A percentile compares a stretch with the other conserved stretches of the same genome.
These are phyloP conservation scores for Nasonia longicornis DNA, from an alignment of 1,140 invertebrate species.

Conservation along the genomic window DNA sequence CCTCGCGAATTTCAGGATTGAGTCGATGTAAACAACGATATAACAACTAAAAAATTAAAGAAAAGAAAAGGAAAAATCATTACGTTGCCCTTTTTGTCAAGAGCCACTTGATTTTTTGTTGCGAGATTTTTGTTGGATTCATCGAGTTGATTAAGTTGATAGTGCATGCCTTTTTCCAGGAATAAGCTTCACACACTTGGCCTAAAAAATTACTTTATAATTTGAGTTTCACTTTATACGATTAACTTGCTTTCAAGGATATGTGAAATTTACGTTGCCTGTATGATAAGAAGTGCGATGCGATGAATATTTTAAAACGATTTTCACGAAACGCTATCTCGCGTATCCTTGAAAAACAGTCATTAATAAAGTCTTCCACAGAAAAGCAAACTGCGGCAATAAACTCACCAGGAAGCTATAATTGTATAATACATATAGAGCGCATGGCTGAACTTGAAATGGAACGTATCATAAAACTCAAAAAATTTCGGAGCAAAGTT, in stretches of 20 bases:
- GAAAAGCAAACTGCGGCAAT: conserved; percentile 15
- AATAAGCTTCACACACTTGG: conserved; percentile 22
- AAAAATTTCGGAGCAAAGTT: conserved; percentile 23
- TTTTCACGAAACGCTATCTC: neutral
- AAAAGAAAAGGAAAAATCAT: conserved; percentile 4
- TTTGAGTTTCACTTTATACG: conserved; percentile 6
- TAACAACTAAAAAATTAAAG: conserved; percentile 35
- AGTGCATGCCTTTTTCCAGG: conserved; percentile 31
- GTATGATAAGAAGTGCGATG: neutral
- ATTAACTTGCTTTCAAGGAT: conserved; percentile 25
- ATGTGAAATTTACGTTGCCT: neutral
- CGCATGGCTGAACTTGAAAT: conserved; percentile 38
- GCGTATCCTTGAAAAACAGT: conserved; percentile 13
- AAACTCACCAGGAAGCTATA: conserved; percentile 32
- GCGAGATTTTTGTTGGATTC: conserved; percentile 5
- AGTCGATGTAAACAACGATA: conserved; percentile 1
- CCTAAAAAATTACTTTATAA: conserved; percentile 7
- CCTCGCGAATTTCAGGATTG: conserved; percentile 1
- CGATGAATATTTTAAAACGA: neutral
- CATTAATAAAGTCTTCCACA: conserved; percentile 9
- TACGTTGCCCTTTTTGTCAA: conserved; percentile 11
- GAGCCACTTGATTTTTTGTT: conserved; percentile 7
- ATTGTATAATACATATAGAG: conserved; percentile 18
- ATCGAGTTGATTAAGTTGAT: neutral
- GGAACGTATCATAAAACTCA: conserved; percentile 5